Evolutionary conservation across 2,888 invertebrate species (phyloP).

Genomic region (Trichogramma dendrolimi): DNA sequence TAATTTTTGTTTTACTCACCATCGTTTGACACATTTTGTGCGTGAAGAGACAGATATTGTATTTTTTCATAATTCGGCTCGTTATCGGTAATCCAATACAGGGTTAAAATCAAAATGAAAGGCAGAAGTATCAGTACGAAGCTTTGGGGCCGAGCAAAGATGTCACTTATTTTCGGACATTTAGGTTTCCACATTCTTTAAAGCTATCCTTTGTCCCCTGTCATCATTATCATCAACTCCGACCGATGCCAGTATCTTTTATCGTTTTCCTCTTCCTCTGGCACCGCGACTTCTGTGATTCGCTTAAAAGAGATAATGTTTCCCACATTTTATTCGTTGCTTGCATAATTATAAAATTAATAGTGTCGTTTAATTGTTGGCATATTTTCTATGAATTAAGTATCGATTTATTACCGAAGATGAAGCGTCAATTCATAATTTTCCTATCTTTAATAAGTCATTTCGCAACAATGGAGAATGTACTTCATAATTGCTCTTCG

Average conservation of each 20-base stretch:
- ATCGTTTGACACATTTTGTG: slow-evolving; percentile 20
- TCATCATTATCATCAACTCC: slow-evolving; percentile 21
- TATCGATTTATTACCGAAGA: too few species aligned
- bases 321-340: too few species aligned
- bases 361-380: too few species aligned
- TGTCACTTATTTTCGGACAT: slow-evolving; percentile 35
- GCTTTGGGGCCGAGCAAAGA: slow-evolving; percentile 38
- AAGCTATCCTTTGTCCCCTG: neutral
- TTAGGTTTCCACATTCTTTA: slow-evolving; percentile 31
- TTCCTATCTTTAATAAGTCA: slow-evolving; percentile 1
- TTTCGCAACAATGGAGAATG: too few species aligned
- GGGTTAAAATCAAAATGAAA: slow-evolving; percentile 36
- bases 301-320: too few species aligned
- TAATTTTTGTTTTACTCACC: slow-evolving; percentile 23
- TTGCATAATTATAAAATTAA: too few species aligned
- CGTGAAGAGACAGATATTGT: slow-evolving; percentile 28
- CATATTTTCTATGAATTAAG: too few species aligned
- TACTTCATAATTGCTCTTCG: too few species aligned
- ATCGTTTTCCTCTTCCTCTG: slow-evolving; percentile 7
- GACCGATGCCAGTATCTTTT: slow-evolving; percentile 9
- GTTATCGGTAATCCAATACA: slow-evolving; percentile 39
- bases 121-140: slow-evolving; percentile 41
- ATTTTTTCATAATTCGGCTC: slow-evolving; percentile 35
- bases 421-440: neutral
- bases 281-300: slow-evolving; percentile 4